Percentiles rank a stretch among this genome's conserved stretches.
phyloP scores from a whole-genome alignment of 2,113 vertebrate genomes.

The Baryphthengus martii region DNA sequence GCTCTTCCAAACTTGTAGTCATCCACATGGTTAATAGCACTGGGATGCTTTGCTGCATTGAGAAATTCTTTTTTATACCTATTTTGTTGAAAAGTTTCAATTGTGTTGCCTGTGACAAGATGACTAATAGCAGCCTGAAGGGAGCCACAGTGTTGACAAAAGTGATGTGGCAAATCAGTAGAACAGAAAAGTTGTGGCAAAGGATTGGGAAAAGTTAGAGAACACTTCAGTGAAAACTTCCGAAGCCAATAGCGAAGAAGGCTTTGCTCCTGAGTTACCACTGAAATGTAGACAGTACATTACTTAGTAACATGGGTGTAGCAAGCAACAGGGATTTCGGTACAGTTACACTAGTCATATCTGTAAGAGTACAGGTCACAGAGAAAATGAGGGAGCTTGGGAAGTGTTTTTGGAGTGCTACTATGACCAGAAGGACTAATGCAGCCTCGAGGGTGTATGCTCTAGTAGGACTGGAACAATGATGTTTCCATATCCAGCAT shows the following conservation, averaged over 20 bases:
- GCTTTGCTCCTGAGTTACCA: not conserved
- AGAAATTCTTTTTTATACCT: not conserved
- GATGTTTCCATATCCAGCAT: not conserved
- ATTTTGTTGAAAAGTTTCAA: not conserved
- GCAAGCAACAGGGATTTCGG: not conserved
- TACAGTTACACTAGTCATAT: not conserved
- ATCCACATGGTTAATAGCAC: not conserved
- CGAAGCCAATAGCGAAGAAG: not conserved
- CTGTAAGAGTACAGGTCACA: not conserved
- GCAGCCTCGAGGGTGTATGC: not conserved
- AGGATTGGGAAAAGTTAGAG: not conserved
- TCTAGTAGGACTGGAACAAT: not conserved
- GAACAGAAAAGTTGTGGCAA: not conserved
- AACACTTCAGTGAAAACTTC: not conserved
- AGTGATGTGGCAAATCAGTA: not conserved
- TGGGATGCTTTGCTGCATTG: not conserved
- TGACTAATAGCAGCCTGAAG: not conserved
- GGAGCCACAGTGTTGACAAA: not conserved
- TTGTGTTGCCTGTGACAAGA: not conserved
- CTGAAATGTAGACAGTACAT: not conserved
- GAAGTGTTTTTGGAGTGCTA: fast-evolving
- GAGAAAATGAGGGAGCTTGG: not conserved
- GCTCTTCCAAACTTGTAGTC: not conserved
- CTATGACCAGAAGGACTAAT: not conserved
- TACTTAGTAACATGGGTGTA: not conserved